Evolutionary conservation across 2,113 vertebrate genomes (phyloP).

Genomic region (Silurus asotus): DNA sequence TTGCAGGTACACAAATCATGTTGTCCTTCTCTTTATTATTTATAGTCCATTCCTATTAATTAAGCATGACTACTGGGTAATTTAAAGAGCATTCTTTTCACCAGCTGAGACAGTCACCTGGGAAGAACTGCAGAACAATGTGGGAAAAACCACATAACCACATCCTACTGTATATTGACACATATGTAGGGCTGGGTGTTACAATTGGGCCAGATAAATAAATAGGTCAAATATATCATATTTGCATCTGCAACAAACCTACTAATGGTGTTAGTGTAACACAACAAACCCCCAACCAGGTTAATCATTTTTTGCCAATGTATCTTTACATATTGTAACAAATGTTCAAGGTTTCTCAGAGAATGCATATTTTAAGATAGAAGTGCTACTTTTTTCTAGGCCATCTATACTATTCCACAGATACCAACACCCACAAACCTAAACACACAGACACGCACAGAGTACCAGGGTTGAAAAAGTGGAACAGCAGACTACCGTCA

Average conservation of each 20-base stretch:
- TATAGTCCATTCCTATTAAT: neutral
- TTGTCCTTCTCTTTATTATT: neutral
- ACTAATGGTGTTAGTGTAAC: neutral
- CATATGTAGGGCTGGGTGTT: neutral
- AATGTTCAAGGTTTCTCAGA: neutral
- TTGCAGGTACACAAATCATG: neutral
- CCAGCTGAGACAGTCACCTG: neutral
- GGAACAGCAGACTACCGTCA: neutral
- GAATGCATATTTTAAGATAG: neutral
- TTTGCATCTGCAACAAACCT: neutral
- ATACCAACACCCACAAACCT: neutral
- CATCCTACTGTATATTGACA: neutral
- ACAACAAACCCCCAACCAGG: neutral
- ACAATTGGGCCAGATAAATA: neutral
- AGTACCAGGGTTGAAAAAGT: neutral
- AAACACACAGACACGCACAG: neutral
- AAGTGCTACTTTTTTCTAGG: neutral
- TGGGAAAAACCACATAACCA: neutral
- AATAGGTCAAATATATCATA: neutral
- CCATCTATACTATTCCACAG: neutral
- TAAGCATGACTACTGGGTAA: neutral
- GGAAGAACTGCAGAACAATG: neutral
- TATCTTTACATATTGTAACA: neutral
- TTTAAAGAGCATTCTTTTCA: slow-evolving; percentile 9
- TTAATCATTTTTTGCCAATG: neutral